Evolutionary conservation across 2,113 vertebrate species (phyloP).

Genomic region (Nasalis larvatus): DNA sequence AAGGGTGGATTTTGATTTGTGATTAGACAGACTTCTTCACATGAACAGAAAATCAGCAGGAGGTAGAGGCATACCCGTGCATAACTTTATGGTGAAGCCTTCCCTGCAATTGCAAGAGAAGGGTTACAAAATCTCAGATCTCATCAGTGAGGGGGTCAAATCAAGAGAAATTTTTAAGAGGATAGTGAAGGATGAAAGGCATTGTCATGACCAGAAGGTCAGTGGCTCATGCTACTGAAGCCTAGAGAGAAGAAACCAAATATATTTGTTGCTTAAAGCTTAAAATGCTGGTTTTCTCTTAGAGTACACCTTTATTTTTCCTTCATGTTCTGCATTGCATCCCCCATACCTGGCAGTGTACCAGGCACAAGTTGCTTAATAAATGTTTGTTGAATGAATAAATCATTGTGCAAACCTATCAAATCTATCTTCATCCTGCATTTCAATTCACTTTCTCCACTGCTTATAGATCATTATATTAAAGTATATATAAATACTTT

Average conservation of each 20-base stretch:
- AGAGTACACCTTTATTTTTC: neutral
- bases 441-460: neutral
- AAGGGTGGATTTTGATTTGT: constrained; percentile 61
- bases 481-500: neutral
- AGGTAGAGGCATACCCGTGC: neutral
- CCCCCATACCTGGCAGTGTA: neutral
- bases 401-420: neutral
- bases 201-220: neutral
- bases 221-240: neutral
- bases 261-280: neutral
- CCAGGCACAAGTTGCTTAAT: neutral
- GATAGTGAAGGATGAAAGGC: neutral
- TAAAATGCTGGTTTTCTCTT: neutral
- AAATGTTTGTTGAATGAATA: neutral
- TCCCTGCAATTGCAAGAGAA: neutral
- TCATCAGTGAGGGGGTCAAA: neutral
- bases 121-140: neutral
- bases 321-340: neutral
- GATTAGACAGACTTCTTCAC: constrained; percentile 15
- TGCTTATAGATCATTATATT: neutral
- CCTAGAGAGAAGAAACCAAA: constrained; percentile 22
- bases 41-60: neutral
- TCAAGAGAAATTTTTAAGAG: neutral
- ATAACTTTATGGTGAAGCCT: neutral
- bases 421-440: neutral